These are phyloP conservation scores for Drosophila varians DNA, from an alignment of 1,140 invertebrate genomes.

Conservation along the genomic window DNA sequence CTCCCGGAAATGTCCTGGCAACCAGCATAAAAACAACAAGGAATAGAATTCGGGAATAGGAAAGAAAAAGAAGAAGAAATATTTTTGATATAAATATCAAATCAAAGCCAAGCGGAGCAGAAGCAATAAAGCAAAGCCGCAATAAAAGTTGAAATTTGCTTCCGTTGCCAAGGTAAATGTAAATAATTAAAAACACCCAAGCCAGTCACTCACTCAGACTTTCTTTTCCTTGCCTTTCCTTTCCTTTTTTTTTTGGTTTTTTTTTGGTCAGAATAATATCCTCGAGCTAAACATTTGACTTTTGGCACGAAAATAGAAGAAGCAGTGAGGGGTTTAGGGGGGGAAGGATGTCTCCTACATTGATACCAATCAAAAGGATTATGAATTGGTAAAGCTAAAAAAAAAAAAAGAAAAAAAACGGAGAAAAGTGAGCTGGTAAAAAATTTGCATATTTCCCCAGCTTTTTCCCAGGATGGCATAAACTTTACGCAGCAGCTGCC, in stretches of 20 bases:
- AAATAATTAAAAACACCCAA: conserved; percentile 65
- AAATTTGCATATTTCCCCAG: conserved; percentile 37
- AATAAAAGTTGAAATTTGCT: conserved; percentile 40
- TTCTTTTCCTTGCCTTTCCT: too few species aligned
- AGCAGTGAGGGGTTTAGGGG: too few species aligned
- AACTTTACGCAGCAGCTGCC: conserved; percentile 45
- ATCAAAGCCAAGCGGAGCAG: conserved; percentile 15
- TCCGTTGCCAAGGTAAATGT: conserved; percentile 61
- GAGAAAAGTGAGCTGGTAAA: conserved; percentile 4
- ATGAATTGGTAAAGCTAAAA: conserved; percentile 38
- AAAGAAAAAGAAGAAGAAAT: not conserved
- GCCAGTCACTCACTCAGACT: not conserved
- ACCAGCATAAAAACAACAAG: conserved; percentile 1
- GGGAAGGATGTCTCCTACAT: not conserved
- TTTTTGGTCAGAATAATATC: not conserved
- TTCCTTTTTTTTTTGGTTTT: not conserved
- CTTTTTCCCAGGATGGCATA: not conserved
- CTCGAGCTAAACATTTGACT: conserved; percentile 2
- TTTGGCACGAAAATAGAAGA: not conserved
- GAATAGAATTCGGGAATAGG: conserved; percentile 22
- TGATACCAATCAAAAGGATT: conserved; percentile 64
- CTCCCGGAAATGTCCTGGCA: conserved; percentile 21
- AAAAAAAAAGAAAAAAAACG: conserved; percentile 10
- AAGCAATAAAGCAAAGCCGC: conserved; percentile 46
- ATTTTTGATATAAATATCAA: conserved; percentile 7